phyloP scores from a whole-genome alignment of 2,888 invertebrate genomes.

The Drosophila pegasa region DNA sequence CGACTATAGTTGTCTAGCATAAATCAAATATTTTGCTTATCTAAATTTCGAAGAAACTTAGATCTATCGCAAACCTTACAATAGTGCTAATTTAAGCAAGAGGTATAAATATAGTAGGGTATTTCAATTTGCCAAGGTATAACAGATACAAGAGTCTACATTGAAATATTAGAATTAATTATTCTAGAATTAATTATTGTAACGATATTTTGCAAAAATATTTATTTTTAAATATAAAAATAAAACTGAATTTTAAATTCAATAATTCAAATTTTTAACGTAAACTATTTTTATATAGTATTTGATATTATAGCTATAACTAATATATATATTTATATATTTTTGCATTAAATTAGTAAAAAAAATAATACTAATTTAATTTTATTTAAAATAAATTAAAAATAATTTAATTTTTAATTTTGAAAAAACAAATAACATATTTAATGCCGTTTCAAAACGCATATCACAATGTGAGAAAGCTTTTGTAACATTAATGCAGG shows the following conservation, averaged over 20 bases:
- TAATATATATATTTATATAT: neutral
- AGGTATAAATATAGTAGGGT: neutral
- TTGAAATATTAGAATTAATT: neutral
- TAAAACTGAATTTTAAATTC: neutral
- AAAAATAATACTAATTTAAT: too few relatives aligned
- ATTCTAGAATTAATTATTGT: too few relatives aligned
- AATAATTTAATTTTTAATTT: neutral
- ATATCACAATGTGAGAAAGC: too few relatives aligned
- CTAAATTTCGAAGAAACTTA: slow-evolving; percentile 18
- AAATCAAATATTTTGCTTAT: slow-evolving; percentile 9
- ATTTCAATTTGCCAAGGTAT: neutral
- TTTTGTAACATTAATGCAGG: too few relatives aligned
- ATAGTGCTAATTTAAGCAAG: slow-evolving; percentile 20
- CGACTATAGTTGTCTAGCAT: slow-evolving; percentile 5
- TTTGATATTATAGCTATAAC: neutral
- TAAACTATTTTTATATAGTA: neutral
- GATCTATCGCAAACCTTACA: slow-evolving; percentile 5
- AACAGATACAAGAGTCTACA: too few relatives aligned
- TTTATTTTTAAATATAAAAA: neutral
- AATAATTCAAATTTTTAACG: too few relatives aligned
- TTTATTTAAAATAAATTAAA: neutral
- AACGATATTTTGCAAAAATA: neutral
- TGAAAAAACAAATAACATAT: neutral
- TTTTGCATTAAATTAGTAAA: neutral
- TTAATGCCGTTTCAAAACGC: too few relatives aligned